A percentile compares a stretch with the other conserved stretches of the same genome.
Evolutionary conservation across 2,113 vertebrate genomes (phyloP).

Genomic region (Chaenogobius annularis): DNA sequence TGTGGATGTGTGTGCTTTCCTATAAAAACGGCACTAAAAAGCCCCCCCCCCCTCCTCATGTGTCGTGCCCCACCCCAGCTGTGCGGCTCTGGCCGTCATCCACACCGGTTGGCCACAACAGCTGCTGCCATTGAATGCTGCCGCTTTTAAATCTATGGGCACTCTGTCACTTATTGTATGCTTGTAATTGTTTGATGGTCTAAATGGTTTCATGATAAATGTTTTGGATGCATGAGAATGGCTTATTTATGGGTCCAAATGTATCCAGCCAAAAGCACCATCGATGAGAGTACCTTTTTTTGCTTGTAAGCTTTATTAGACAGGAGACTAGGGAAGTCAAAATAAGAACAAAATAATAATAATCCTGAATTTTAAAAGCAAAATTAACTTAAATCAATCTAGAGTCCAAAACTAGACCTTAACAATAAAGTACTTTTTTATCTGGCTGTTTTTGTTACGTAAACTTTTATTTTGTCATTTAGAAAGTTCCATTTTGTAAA

Average conservation of each 20-base stretch:
- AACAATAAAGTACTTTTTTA: too few relatives aligned
- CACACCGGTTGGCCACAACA: constrained; percentile 36
- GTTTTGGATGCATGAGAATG: background rate
- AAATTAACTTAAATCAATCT: too few relatives aligned
- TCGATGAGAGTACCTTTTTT: background rate
- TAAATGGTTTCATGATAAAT: background rate
- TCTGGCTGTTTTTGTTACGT: too few relatives aligned
- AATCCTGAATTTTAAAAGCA: too few relatives aligned
- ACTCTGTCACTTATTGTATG: constrained; percentile 47
- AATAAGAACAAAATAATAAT: too few relatives aligned
- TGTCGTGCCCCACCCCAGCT: constrained; percentile 32
- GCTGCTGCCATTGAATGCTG: constrained; percentile 46
- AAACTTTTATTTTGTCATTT: too few relatives aligned
- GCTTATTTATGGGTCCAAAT: background rate
- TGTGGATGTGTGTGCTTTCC: constrained; percentile 33
- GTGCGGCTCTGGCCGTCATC: constrained; percentile 40
- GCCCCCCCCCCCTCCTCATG: background rate
- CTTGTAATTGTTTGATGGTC: constrained; percentile 8
- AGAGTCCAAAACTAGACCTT: too few relatives aligned
- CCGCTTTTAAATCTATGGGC: constrained; percentile 38
- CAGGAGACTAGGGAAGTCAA: too few relatives aligned
- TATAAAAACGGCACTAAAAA: constrained; percentile 23
- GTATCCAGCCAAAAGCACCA: background rate
- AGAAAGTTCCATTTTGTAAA: too few relatives aligned
- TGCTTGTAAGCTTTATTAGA: too few relatives aligned